Conservation (phyloP, 2,113 vertebrate genomes). For the Hepsetus odoe region DNA sequence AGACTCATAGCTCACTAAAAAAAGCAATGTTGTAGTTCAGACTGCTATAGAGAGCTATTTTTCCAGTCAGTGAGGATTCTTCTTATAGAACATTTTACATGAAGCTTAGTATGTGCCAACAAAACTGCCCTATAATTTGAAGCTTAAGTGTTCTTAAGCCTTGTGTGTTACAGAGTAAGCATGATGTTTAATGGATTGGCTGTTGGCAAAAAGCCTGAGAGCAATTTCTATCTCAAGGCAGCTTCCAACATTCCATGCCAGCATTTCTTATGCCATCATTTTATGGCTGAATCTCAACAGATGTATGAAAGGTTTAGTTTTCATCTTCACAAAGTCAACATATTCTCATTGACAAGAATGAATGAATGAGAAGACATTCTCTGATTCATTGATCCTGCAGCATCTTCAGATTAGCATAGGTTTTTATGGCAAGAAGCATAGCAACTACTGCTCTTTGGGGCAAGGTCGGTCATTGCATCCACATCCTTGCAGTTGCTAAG, state of each 20-base stretch:
- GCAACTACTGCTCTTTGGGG: not conserved
- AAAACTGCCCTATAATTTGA: not conserved
- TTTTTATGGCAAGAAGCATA: not conserved
- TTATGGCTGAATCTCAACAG: not conserved
- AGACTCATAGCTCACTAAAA: conserved; percentile 27
- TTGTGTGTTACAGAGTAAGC: not conserved
- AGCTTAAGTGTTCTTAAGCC: not conserved
- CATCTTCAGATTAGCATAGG: not conserved
- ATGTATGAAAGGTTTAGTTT: not conserved
- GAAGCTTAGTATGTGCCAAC: not conserved
- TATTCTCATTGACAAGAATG: conserved; percentile 6
- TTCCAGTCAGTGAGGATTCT: not conserved
- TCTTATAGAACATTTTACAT: not conserved
- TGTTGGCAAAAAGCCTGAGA: not conserved
- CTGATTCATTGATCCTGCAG: not conserved
- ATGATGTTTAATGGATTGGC: not conserved
- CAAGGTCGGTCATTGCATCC: not conserved
- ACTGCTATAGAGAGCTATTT: not conserved
- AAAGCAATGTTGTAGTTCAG: not conserved
- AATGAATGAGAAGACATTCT: not conserved
- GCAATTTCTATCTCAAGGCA: not conserved
- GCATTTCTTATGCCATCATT: not conserved
- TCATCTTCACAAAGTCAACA: not conserved
- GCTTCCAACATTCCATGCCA: not conserved
- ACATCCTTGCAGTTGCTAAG: conserved; percentile 19